Evolutionary conservation across 92 coral and sea anemone genomes (phyloP), one percentile per base, ranked within the genome.

Genomic region (Parazoanthus swiftii): DNA sequence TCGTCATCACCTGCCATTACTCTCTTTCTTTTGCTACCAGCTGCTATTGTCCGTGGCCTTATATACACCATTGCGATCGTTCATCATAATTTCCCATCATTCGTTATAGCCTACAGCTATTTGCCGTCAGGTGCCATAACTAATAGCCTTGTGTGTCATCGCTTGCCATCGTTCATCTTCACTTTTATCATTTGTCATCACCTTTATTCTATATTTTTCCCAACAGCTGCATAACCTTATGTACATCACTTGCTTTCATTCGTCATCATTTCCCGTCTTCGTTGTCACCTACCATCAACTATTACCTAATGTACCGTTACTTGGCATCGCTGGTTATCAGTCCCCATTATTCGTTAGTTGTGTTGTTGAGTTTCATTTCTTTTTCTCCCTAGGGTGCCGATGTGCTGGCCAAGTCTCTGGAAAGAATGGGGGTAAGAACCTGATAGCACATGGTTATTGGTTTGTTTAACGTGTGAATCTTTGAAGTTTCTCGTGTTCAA

Each of bases 351-450:
- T 58, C 23, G 33, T 29, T 29, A 29, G 33, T 29, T 29, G 33
- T 29, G 51, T 76, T 18, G 15, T 67, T 70, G 26, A 25, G 25
- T 37, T 26, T 5, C 43, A 8, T 29, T n/a, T 42, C 70, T 15
- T 44, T 75, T 76, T 23, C 42, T 37, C 43, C 63, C 44, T 77
- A 97, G 99, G 99, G 99, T 25, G 99, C 99, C 5, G 99, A 97
- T 88, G 99, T 97, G 67, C 93, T 97, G 76, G 98, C 98, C 9
- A 97, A 89, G 79, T 97, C 99, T 73, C 89, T 97, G 89, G 99
- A 97, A 77, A 97, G 94, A 89, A 97, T 97, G 99, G 99, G 99
- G 89, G 99, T 97, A 95, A 93, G 93, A 90, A 35, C 6, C 10
- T 56, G 39, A 5, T 46, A 46, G 13, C 11, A 10, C 66, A 78